A percentile compares a stretch with the other conserved stretches of the same genome.
Conservation (phyloP, 2,797 vertebrate species). For the Coluber constrictor region DNA sequence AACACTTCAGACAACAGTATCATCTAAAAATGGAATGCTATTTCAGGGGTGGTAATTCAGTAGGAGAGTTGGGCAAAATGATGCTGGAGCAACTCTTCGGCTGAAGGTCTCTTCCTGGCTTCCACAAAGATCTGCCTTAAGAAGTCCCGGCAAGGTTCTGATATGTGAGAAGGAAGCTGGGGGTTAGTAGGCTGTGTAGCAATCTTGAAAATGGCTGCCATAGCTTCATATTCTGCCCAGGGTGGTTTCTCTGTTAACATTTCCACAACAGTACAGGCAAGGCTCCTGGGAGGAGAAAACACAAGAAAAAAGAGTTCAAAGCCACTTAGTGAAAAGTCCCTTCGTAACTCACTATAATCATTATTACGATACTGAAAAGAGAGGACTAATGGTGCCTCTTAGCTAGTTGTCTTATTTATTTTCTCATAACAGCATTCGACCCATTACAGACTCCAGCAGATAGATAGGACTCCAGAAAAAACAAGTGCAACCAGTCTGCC, state of each 20-base stretch:
- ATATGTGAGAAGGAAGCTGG: slow-evolving; percentile 85
- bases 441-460: neutral
- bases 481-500: neutral
- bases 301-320: neutral
- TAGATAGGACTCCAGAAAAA: neutral
- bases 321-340: neutral
- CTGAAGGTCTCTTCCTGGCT: slow-evolving; percentile 91
- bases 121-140: slow-evolving; percentile 93
- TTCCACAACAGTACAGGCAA: slow-evolving; percentile 95
- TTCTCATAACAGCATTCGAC: neutral
- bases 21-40: slow-evolving; percentile 47
- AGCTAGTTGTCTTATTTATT: neutral
- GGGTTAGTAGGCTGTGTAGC: slow-evolving; percentile 97
- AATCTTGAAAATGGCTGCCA: slow-evolving; percentile 99
- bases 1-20: slow-evolving; percentile 38
- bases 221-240: slow-evolving; percentile 97
- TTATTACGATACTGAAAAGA: neutral
- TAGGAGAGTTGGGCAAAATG: slow-evolving; percentile 93
- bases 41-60: slow-evolving; percentile 73
- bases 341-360: neutral
- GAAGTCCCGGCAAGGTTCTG: slow-evolving; percentile 91
- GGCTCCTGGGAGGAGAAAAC: slow-evolving; percentile 80
- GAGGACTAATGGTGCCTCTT: neutral
- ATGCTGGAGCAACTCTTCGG: slow-evolving; percentile 94
- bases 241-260: slow-evolving; percentile 98